These are phyloP conservation scores for Drosophila dunni DNA, from an alignment of 1,140 invertebrate genomes.

Conservation along the genomic window DNA sequence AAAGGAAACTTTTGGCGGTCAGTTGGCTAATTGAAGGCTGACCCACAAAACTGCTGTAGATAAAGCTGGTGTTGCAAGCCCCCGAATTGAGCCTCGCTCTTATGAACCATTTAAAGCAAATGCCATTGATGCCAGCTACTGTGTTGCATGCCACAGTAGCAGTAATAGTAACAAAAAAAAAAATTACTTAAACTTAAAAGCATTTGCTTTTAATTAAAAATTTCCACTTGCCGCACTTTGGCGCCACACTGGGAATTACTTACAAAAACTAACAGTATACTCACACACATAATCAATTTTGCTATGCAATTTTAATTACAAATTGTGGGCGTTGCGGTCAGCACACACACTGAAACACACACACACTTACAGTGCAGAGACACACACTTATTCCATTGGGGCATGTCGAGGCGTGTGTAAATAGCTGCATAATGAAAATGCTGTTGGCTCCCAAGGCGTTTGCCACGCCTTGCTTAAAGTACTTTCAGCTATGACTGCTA, in stretches of 20 bases:
- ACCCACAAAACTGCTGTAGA: constrained; percentile 22
- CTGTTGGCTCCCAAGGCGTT: constrained; percentile 22
- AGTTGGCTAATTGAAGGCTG: constrained; percentile 75
- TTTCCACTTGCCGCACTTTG: constrained; percentile 75
- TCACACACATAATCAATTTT: constrained; percentile 73
- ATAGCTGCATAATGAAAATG: constrained; percentile 69
- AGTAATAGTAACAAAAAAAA: not conserved
- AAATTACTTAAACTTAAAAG: constrained; percentile 69
- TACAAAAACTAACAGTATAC: constrained; percentile 59
- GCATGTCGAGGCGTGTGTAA: constrained; percentile 39
- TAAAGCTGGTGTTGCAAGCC: constrained; percentile 37
- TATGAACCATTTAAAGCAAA: constrained; percentile 33
- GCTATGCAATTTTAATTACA: constrained; percentile 81
- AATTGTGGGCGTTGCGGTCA: constrained; percentile 73
- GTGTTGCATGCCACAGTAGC: constrained; percentile 17
- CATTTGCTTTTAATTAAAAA: constrained; percentile 82
- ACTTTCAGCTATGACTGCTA: constrained; percentile 2
- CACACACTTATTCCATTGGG: constrained; percentile 21
- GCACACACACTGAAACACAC: constrained; percentile 19
- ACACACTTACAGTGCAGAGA: constrained; percentile 12
- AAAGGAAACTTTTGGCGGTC: constrained; percentile 76
- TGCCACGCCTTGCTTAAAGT: constrained; percentile 11
- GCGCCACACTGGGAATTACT: constrained; percentile 65
- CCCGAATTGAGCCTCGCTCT: constrained; percentile 10
- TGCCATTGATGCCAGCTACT: not conserved